These are phyloP conservation scores for Chascanopsetta lugubris DNA, from an alignment of 2,113 vertebrate species.

Conservation along the genomic window DNA sequence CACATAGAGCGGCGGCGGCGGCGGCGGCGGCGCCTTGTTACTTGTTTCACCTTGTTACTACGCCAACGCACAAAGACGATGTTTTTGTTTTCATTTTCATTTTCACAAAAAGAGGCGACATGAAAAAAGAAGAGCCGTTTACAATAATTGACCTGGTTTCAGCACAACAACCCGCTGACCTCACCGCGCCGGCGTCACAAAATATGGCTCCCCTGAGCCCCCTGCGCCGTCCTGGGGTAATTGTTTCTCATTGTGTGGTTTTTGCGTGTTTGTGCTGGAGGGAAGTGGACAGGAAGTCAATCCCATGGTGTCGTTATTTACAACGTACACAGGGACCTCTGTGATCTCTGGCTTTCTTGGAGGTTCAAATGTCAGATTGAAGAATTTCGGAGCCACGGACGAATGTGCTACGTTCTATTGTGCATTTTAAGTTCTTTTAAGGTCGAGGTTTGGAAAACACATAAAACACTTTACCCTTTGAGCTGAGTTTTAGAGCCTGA, in stretches of 20 bases:
- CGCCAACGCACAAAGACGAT: not conserved
- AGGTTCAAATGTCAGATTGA: conserved; percentile 27
- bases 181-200: conserved; percentile 31
- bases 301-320: conserved; percentile 47
- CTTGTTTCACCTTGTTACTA: too few species aligned
- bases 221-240: conserved; percentile 17
- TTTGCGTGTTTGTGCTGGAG: conserved; percentile 32
- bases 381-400: not conserved
- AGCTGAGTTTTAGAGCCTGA: too few species aligned
- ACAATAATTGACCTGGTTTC: conserved; percentile 45
- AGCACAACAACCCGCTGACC: conserved; percentile 33
- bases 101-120: not conserved
- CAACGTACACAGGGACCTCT: conserved; percentile 16
- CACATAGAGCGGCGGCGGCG: conserved; percentile 29
- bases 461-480: not conserved
- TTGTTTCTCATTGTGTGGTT: conserved; percentile 54
- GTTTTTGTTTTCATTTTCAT: conserved; percentile 35
- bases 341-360: conserved; percentile 39
- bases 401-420: not conserved
- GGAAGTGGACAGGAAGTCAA: conserved; percentile 61
- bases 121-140: conserved; percentile 6
- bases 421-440: not conserved
- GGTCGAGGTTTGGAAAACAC: not conserved
- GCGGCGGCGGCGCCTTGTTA: too few species aligned
- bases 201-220: conserved; percentile 47